These are phyloP conservation scores for Microtus montanus DNA, from an alignment of 2,113 vertebrate species.

Conservation along the genomic window DNA sequence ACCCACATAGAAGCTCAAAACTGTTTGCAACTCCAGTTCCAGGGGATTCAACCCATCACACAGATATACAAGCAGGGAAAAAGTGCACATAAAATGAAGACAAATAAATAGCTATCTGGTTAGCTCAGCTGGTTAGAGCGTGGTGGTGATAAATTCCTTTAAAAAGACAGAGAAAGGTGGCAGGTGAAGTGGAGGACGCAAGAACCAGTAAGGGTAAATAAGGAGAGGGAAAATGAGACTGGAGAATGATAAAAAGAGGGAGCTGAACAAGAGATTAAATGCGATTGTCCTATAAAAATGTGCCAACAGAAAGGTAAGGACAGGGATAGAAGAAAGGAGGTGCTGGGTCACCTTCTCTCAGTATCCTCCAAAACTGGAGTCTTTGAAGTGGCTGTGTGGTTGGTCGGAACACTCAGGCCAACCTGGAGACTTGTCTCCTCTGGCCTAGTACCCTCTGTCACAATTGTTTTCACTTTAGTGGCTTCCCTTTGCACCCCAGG, in stretches of 20 bases:
- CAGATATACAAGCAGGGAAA: neutral
- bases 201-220: neutral
- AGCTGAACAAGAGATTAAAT: no score
- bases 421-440: neutral
- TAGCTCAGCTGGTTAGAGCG: no score
- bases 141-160: neutral
- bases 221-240: neutral
- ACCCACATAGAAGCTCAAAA: neutral
- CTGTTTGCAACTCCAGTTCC: neutral
- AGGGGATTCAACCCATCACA: neutral
- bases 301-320: neutral
- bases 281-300: no score
- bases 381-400: neutral
- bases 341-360: neutral
- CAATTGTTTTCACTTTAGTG: neutral
- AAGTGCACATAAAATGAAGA: neutral
- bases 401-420: neutral
- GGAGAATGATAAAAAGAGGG: no score
- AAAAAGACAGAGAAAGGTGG: neutral
- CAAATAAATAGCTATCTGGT: no score
- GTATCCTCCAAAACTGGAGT: neutral
- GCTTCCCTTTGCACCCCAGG: neutral
- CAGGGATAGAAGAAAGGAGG: neutral
- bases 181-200: neutral
- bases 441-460: neutral